Evolutionary conservation across 1,140 invertebrate genomes (phyloP).

Genomic region (Bilobella aurantiaca): DNA sequence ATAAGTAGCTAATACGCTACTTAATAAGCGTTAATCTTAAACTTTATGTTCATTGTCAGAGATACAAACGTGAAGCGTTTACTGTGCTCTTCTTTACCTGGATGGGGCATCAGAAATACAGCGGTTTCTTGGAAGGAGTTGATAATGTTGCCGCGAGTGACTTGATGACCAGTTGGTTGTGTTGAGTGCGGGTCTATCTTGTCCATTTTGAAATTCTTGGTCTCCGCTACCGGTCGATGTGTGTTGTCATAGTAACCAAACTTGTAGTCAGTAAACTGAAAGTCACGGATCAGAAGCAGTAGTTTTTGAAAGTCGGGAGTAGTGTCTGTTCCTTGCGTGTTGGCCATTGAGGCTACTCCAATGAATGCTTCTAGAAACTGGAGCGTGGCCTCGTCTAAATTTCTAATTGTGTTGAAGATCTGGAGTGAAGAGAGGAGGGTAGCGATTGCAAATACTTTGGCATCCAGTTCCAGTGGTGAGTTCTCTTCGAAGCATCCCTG

Average conservation of each 20-base stretch:
- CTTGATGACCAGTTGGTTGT: neutral
- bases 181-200: neutral
- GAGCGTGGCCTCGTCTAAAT: conserved; percentile 49
- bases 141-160: neutral
- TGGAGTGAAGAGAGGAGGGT: conserved; percentile 43
- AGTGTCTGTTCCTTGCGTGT: neutral
- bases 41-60: too few species aligned
- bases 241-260: conserved; percentile 1
- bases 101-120: conserved; percentile 1
- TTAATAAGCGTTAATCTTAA: too few species aligned
- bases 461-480: conserved; percentile 53
- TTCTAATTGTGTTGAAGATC: conserved; percentile 47
- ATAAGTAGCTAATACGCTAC: too few species aligned
- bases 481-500: conserved; percentile 56
- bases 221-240: neutral
- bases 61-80: too few species aligned
- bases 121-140: neutral
- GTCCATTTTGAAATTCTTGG: conserved; percentile 7
- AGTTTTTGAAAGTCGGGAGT: neutral
- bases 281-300: neutral
- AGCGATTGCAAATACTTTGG: conserved; percentile 52
- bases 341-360: neutral
- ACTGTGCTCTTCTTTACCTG: neutral
- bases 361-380: conserved; percentile 49
- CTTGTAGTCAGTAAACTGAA: conserved; percentile 6